Base-by-base conservation (phyloP, 2,888 invertebrate genomes). In the Apeira syringaria region DNA sequence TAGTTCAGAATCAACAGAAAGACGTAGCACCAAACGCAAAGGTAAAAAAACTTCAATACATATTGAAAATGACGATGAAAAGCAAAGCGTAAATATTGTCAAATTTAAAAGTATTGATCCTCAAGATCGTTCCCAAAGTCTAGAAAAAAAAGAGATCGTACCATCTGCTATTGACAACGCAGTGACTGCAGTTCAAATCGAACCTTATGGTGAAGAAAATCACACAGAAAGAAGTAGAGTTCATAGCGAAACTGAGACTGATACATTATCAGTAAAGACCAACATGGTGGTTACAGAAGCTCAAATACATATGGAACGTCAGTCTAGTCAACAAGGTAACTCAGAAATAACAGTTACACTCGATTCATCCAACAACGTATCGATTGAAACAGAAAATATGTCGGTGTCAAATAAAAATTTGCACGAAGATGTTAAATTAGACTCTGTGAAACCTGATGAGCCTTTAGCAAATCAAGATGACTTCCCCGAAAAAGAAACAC, bases 241-340 rank as follows among this genome's bases (percentile, higher is more conserved):
- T 10, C 74, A 72, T 5, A 91, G 87, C 72, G 90, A 84, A 73
- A 90, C 79, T 34, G 90, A 90, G 70, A 88, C 86, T 0, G 89
- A 90, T 50, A 87, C 85, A 3, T 53, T 85, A 44, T 90, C 90
- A 12, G 74, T 89, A 3, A 85, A 90, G 66, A 86, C 89, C 2
- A 90, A 88, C 50, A 87, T 86, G 80, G 74, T 90, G 28, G 80
- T 84, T 33, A 90, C 91, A 5, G 91, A 91, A 80, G 91, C 90
- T 12, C 87, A 89, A 74, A 85, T 91, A 50, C 91, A 91, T 43
- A 83, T 88, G 75, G 84, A 90, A 61, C 78, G 84, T 37, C 80
- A 88, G 53, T 76, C 80, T 5, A 79, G 74, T 56, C 71, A 87
- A 56, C 80, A 80, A 37, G 85, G 83, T 8, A 86, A 74, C 63